These are phyloP conservation scores for Dendropsophus ebraccatus DNA, from an alignment of 2,113 vertebrate species.

Conservation along the genomic window DNA sequence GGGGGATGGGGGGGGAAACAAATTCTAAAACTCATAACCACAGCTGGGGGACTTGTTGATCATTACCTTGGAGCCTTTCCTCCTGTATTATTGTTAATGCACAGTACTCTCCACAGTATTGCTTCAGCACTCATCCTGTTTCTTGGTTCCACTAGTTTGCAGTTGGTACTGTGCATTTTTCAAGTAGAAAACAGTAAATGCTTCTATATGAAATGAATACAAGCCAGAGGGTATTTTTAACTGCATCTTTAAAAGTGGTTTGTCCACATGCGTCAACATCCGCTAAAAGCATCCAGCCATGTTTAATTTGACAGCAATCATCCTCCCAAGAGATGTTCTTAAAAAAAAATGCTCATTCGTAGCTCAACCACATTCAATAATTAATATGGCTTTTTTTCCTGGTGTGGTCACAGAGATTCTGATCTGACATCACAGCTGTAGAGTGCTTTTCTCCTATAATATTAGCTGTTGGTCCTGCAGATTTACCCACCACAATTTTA, in stretches of 20 bases:
- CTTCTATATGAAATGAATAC: background rate
- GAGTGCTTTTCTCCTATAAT: background rate
- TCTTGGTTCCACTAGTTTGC: background rate
- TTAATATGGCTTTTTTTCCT: slow-evolving; percentile 57
- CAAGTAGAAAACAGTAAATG: background rate
- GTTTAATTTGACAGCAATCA: slow-evolving; percentile 52
- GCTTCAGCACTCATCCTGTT: background rate
- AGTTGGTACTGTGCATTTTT: background rate
- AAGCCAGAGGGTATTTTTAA: slow-evolving; percentile 8
- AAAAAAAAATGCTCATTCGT: slow-evolving; percentile 61
- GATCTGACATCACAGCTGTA: background rate
- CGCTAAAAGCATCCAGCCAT: slow-evolving; percentile 13
- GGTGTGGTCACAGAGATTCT: slow-evolving; percentile 3
- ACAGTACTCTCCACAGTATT: background rate
- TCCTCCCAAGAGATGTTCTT: slow-evolving; percentile 43
- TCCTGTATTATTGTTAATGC: background rate
- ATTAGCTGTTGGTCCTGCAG: background rate
- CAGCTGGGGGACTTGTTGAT: background rate
- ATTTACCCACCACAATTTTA: background rate
- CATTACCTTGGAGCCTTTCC: background rate
- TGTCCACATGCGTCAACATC: background rate
- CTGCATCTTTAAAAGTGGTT: background rate
- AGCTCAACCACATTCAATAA: slow-evolving; percentile 61
- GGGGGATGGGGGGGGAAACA: too few species aligned
- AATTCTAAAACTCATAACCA: background rate